These are phyloP conservation scores for Cyclina sinensis DNA, from an alignment of 1,140 invertebrate genomes.

Conservation along the genomic window DNA sequence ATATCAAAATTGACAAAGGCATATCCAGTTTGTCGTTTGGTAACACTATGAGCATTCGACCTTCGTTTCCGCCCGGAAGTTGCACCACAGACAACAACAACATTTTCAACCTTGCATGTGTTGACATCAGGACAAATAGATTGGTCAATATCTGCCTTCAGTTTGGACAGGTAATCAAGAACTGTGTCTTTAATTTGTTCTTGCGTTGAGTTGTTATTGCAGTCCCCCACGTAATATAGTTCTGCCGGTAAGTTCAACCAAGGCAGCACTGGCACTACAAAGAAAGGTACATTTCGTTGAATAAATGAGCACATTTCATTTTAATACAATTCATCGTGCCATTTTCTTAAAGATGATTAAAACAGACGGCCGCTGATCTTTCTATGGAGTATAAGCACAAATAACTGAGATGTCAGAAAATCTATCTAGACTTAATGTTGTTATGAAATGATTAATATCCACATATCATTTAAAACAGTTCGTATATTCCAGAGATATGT, in stretches of 20 bases:
- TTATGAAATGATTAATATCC: too few species aligned
- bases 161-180: background rate
- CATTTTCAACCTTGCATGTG: constrained; percentile 19
- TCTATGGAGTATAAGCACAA: too few species aligned
- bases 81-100: constrained; percentile 21
- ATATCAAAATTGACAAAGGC: background rate
- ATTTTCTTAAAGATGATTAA: too few species aligned
- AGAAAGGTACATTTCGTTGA: too few species aligned
- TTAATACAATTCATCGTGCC: too few species aligned
- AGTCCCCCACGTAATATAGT: constrained; percentile 43
- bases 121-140: constrained; percentile 30
- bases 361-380: too few species aligned
- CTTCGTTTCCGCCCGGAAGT: background rate
- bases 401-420: too few species aligned
- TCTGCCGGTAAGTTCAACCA: background rate
- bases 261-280: background rate
- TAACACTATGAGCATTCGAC: background rate
- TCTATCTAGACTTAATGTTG: too few species aligned
- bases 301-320: too few species aligned
- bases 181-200: background rate
- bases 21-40: background rate
- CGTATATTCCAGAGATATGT: too few species aligned
- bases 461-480: too few species aligned
- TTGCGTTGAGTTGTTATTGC: constrained; percentile 4
- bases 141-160: constrained; percentile 21